Percentiles rank a stretch among this genome's conserved stretches.
Conservation (phyloP, 2,113 vertebrate genomes). For the Amphiprion ocellaris region DNA sequence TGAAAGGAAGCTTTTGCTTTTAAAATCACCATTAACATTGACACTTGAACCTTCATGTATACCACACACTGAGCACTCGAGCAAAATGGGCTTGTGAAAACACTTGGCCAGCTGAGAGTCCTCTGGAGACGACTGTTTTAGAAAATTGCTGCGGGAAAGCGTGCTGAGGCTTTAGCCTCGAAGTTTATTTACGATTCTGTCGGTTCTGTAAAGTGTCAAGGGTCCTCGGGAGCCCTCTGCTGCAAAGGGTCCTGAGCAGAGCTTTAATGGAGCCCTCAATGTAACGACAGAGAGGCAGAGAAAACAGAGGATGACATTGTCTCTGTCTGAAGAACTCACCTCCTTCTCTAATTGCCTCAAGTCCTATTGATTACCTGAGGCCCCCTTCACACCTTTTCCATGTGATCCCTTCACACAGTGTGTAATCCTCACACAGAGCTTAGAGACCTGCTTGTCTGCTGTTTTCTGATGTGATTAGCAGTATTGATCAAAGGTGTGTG, state of each 20-base stretch:
- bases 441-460: constrained; percentile 36
- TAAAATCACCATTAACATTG: not conserved
- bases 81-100: constrained; percentile 27
- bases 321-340: constrained; percentile 57
- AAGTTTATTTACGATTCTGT: constrained; percentile 62
- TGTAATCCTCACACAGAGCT: constrained; percentile 69
- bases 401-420: constrained; percentile 53
- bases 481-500: constrained; percentile 50
- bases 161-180: constrained; percentile 11
- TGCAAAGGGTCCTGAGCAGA: constrained; percentile 33
- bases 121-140: constrained; percentile 19
- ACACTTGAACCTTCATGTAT: constrained; percentile 9
- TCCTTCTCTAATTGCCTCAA: constrained; percentile 71
- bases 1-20: not conserved
- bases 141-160: constrained; percentile 35
- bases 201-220: constrained; percentile 48
- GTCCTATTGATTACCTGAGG: constrained; percentile 69
- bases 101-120: not conserved
- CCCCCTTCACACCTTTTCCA: constrained; percentile 54
- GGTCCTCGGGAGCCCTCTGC: constrained; percentile 42
- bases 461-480: constrained; percentile 67
- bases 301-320: constrained; percentile 53
- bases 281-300: constrained; percentile 10
- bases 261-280: constrained; percentile 53
- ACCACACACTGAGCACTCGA: not conserved